Base-by-base conservation (phyloP, 2,113 vertebrate genomes). In the Sinocyclocheilus anophthalmus region DNA sequence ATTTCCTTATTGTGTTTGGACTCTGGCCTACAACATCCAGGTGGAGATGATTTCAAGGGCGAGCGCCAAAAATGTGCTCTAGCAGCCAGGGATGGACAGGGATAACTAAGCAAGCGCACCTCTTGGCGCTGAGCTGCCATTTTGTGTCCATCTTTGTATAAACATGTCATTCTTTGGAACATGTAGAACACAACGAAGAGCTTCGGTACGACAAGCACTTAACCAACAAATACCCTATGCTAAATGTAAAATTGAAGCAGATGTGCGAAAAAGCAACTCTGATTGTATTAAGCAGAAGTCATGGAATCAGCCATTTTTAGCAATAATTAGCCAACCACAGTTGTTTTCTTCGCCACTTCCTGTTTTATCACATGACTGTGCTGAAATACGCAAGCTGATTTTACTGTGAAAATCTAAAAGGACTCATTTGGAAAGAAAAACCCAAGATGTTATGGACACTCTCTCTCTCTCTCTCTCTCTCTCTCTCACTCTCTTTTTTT, bases 1-100 rank as follows among this genome's bases (percentile, higher is more conserved):
- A 91, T 89, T 87, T 89, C 88, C 88, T 88, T 91, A 88, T 90
- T 85, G 86, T 88, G 76, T 87, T 91, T 91, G 89, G 90, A 85
- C 63, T 42, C 57, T 12, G 5, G 84, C 87, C 87, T 85, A 83
- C 88, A 86, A 85, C 84, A 84, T 85, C 90, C 90, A 92, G 90
- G 91, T 92, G 90, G 90, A 90, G 83, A 90, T 87, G 78, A 87
- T 91, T 90, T 92, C 87, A 87, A 88, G 81, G 83, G 76, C 79
- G 69, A 89, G 73, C 9, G 70, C 76, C 86, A 88, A 75, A 90
- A 88, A 89, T 88, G 61, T 81, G 72, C 76, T 84, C 72, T 45
- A 81, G 65, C 82, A 67, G 87, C 75, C 85, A 90, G 87, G 55
- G 86, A 89, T 67, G 84, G 85, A 86, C 88, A 88, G 65, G 89